Evolutionary conservation across 1,140 invertebrate species (phyloP), one percentile per base, ranked within the genome.

Genomic region (Drosophila bifasciata): DNA sequence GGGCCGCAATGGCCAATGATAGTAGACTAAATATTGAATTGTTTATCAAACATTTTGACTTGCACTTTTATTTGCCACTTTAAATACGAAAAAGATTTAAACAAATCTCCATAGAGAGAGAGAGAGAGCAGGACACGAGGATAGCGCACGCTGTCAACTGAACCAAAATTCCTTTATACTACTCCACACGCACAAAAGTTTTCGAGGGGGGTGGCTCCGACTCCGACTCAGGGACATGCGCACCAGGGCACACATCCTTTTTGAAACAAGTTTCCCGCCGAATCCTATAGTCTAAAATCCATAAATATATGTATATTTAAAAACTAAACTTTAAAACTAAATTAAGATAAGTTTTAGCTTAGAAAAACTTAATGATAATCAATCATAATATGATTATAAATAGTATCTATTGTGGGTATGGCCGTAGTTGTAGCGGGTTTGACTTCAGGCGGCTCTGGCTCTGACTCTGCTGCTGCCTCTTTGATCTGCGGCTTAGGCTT

Each of bases 91-190:
- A 39, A 57, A 63, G 39, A 15, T 56, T 76, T 32, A 53, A 71
- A 71, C 45, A 86, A 68, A 59, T 74, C 41, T 66, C 21, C 63
- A 64, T 19, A 39, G 68, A 64, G 64, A 59, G n/a, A 55, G 40
- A 43, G n/a, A n/a, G 52, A 73, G 59, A 64, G 64, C 64, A 40
- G 70, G 56, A 76, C 77, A 80, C 76, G 67, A 74, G 72, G 64
- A 74, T 68, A 61, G 73, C 73, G 78, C 78, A 81, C 77, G 83
- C 83, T 81, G 77, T 78, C 81, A 85, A 86, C 81, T 85, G 81
- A 78, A 86, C 83, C 75, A 88, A 88, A 88, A 86, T 86, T 86
- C 81, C 83, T 80, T 81, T 67, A 88, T 70, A 81, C 64, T 46
- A 71, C 52, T 41, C 40, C 51, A 41, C 16, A 15, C n/a, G n/a